These are phyloP conservation scores for Eclectus roratus DNA, from an alignment of 2,113 vertebrate species.

Conservation along the genomic window DNA sequence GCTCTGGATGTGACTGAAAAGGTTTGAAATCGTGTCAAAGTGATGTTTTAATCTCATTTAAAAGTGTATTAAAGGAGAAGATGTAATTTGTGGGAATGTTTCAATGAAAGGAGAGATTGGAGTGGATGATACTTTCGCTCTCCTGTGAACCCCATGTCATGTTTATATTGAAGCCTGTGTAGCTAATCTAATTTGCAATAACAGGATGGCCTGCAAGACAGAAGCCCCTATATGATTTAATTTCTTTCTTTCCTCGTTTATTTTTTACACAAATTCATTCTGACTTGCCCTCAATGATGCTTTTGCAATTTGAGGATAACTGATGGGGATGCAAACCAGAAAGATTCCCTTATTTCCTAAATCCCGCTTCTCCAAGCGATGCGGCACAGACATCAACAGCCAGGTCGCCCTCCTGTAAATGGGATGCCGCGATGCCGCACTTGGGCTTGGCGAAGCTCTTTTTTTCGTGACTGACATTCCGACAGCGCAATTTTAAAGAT, in stretches of 20 bases:
- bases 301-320: constrained; percentile 27
- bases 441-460: background rate
- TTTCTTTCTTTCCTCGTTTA: background rate
- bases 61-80: constrained; percentile 79
- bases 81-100: constrained; percentile 74
- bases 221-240: constrained; percentile 31
- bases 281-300: constrained; percentile 42
- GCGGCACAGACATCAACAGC: background rate
- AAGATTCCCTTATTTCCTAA: background rate
- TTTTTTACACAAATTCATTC: constrained; percentile 53
- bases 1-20: constrained; percentile 23
- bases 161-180: constrained; percentile 71
- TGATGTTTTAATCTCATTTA: constrained; percentile 83
- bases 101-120: constrained; percentile 79
- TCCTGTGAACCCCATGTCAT: constrained; percentile 71
- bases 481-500: background rate
- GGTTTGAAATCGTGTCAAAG: constrained; percentile 75
- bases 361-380: background rate
- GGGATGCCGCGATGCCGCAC: background rate
- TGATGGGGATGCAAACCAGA: background rate
- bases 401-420: background rate
- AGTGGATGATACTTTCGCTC: constrained; percentile 73
- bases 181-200: constrained; percentile 79
- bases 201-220: constrained; percentile 58
- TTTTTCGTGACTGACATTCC: background rate